Conservation (phyloP, 2,113 vertebrate species). For the Syrmaticus mikado region DNA sequence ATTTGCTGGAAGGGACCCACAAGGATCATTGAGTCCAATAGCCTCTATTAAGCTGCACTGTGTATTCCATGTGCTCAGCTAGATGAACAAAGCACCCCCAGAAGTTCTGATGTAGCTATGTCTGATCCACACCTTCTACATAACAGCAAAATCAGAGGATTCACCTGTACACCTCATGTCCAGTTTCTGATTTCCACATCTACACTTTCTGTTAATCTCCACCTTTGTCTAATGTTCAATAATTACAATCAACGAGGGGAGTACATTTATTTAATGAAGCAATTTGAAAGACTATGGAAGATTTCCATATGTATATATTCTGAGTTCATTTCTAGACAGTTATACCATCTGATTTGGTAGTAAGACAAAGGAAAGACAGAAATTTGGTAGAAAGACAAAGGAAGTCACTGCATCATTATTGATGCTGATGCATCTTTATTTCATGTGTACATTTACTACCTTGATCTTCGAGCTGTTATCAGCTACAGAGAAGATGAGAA, state of each 20-base stretch:
- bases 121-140: neutral
- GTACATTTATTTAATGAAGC: neutral
- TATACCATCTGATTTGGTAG: neutral
- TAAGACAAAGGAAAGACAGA: neutral
- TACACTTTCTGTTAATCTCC: neutral
- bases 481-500: neutral
- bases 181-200: neutral
- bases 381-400: neutral
- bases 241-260: neutral
- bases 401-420: neutral
- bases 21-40: neutral
- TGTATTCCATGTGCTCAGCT: neutral
- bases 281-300: neutral
- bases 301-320: neutral
- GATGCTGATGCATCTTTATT: neutral
- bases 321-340: neutral
- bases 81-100: neutral
- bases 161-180: neutral
- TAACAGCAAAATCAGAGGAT: neutral
- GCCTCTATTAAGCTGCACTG: fast-evolving
- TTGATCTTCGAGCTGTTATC: neutral
- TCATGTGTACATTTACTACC: neutral
- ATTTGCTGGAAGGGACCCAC: neutral
- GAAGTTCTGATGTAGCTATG: neutral
- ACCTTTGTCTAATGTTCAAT: neutral